Percentiles rank a stretch among this genome's conserved stretches.
Evolutionary conservation across 2,113 vertebrate species (phyloP).

Genomic region (Lagopus leucura): DNA sequence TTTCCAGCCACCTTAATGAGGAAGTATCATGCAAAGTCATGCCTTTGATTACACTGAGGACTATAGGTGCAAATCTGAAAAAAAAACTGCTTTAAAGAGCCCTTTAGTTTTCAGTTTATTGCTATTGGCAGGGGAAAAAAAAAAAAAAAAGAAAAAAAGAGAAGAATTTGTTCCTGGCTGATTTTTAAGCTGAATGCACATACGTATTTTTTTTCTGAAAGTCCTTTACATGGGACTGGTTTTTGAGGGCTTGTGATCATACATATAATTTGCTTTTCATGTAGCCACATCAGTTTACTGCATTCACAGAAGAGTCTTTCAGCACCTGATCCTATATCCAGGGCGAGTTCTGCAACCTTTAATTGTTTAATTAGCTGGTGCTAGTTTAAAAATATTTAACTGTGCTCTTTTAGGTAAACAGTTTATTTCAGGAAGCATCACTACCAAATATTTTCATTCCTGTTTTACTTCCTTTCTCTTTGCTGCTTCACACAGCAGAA

Average conservation of each 20-base stretch:
- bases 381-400: conserved; percentile 22
- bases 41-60: conserved; percentile 36
- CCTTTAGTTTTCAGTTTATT: conserved; percentile 56
- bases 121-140: conserved; percentile 46
- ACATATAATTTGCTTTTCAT: conserved; percentile 54
- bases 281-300: conserved; percentile 22
- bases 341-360: conserved; percentile 18
- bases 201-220: neutral
- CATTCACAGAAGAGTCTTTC: conserved; percentile 50
- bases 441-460: neutral
- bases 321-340: neutral
- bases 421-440: neutral
- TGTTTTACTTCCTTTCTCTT: neutral
- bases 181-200: conserved; percentile 54
- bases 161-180: conserved; percentile 20
- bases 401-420: neutral
- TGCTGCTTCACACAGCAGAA: neutral
- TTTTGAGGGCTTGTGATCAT: conserved; percentile 34
- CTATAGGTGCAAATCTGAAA: conserved; percentile 24
- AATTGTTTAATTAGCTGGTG: conserved; percentile 5
- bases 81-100: conserved; percentile 14
- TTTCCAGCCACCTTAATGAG: neutral
- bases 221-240: neutral
- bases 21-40: neutral
- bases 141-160: neutral